Evolutionary conservation across 53 echinoderm and acorn worm species (phyloP).

Genomic region (Echinarachnius parma): DNA sequence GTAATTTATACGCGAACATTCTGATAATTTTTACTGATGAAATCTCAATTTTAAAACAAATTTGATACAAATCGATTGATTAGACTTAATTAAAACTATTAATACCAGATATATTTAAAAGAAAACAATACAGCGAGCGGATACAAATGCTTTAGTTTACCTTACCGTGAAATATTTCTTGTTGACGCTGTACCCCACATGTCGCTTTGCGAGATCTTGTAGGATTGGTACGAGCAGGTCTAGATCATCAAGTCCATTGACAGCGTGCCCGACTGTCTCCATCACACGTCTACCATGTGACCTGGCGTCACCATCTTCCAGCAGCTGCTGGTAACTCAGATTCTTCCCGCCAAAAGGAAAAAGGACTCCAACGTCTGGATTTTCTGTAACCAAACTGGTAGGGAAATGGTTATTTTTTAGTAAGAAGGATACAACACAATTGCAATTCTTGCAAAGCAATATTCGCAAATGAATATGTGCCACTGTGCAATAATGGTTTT

Average conservation of each 20-base stretch:
- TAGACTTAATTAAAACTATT: too few relatives aligned
- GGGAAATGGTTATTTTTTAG: too few relatives aligned
- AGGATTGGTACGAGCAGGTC: constrained; percentile 48
- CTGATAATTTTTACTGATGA: too few relatives aligned
- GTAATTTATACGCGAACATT: too few relatives aligned
- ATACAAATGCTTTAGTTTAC: background rate
- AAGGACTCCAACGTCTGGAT: constrained; percentile 40
- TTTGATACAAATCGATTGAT: too few relatives aligned
- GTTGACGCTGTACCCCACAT: constrained; percentile 53
- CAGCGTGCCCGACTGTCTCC: constrained; percentile 52
- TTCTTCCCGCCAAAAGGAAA: constrained; percentile 54
- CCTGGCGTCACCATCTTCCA: constrained; percentile 39
- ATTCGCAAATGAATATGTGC: too few relatives aligned
- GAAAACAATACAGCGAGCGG: background rate
- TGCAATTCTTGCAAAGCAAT: too few relatives aligned
- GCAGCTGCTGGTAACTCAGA: constrained; percentile 34
- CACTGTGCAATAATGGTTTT: too few relatives aligned
- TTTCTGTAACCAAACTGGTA: constrained; percentile 44
- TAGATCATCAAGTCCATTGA: constrained; percentile 55
- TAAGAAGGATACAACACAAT: too few relatives aligned
- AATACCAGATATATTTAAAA: too few relatives aligned
- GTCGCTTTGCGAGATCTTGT: constrained; percentile 50
- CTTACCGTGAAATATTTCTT: constrained; percentile 48
- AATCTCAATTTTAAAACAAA: too few relatives aligned
- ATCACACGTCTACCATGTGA: constrained; percentile 52